Evolutionary conservation across 1,140 invertebrate genomes (phyloP), one percentile per base, ranked within the genome.

Genomic region (Aphidius ervi): DNA sequence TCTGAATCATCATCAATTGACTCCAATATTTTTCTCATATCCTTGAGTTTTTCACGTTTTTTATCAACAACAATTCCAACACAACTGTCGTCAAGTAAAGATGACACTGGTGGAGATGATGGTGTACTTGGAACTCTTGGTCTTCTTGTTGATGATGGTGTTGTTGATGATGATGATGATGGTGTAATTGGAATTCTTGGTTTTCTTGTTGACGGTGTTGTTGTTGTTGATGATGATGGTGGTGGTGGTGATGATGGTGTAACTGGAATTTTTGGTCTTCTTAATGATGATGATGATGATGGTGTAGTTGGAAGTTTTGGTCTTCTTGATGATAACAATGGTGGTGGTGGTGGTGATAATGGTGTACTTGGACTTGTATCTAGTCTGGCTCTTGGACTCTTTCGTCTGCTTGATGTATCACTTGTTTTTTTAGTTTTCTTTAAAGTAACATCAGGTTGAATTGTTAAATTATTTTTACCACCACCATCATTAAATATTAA

Each of bases 1-100:
- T 79, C 77, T 4, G 69, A 73, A 63, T 70, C 70, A 56, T 77
- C 68, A 42, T 68, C 61, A 47, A 65, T 65, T 2, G 55, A 65
- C 5, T 70, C 58, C 37, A 80, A 55, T 47, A 68, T 63, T 52
- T 72, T 66, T 31, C 65, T 69, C 16, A 77, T 69, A 52, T 70
- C 74, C 46, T 58, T 67, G 41, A 72, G 62, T n/a, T 69, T 71
- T 16, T 70, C 69, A 41, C 74, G 71, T 31, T 74, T 77, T 50
- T 70, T 72, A 45, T 79, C 69, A 1, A 77, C 65, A 54, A 76
- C 47, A 37, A 80, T 41, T 45, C 68, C 73, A 59, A 74, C 66
- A 20, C 65, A 70, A 57, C 75, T 77, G 9, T 72, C 67, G 56
- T 78, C 69, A 9, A 76, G 59, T 49, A 62, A 59, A 3, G 57